Conservation (phyloP, 2,888 invertebrate genomes). For the Nemoura dubitans region DNA sequence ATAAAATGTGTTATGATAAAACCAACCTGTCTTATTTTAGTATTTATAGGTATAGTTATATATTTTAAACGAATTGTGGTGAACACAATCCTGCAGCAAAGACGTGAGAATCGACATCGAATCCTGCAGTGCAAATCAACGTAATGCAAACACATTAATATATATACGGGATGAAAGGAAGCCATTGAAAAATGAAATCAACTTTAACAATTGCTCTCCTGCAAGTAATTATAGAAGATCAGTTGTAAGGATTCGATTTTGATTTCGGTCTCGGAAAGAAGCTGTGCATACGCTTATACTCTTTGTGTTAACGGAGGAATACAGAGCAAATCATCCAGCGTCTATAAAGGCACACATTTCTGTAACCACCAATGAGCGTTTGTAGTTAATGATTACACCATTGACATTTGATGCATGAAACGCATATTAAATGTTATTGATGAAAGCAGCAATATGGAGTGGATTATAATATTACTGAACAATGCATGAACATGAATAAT, state of each 20-base stretch:
- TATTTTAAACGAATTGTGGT: not conserved
- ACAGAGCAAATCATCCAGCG: not conserved
- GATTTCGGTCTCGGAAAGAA: not conserved
- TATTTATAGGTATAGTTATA: not conserved
- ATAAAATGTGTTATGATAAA: constrained; percentile 38
- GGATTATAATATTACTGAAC: not conserved
- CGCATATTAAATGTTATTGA: not conserved
- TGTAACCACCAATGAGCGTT: too few species aligned
- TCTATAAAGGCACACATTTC: too few species aligned
- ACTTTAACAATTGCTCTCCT: constrained; percentile 23
- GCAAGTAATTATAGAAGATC: constrained; percentile 25
- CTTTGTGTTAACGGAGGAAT: not conserved
- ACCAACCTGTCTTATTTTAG: not conserved
- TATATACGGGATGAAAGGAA: constrained; percentile 33
- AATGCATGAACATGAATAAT: not conserved
- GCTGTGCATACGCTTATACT: constrained; percentile 16
- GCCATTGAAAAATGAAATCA: constrained; percentile 32
- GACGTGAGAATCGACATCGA: not conserved
- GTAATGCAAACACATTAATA: not conserved
- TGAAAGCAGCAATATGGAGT: not conserved
- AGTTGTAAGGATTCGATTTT: constrained; percentile 16
- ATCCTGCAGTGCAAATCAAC: not conserved
- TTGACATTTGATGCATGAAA: not conserved
- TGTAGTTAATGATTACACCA: not conserved
- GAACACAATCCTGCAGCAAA: not conserved